phyloP scores from a whole-genome alignment of 2,797 vertebrate genomes.

The Spinibarbus caldwelli region DNA sequence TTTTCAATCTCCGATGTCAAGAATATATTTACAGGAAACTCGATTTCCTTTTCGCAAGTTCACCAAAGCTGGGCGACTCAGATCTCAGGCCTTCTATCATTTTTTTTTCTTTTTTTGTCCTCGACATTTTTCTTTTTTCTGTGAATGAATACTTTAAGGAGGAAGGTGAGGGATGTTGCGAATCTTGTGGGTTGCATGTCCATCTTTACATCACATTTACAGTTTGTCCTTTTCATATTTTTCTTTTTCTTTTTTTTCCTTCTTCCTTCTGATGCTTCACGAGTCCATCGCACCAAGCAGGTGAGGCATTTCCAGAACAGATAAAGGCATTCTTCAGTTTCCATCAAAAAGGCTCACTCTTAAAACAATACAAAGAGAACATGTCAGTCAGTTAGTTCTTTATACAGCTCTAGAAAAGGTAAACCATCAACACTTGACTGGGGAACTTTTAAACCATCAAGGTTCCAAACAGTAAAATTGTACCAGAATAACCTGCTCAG shows the following conservation, averaged over 20 bases:
- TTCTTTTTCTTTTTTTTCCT: constrained; percentile 17
- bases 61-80: constrained; percentile 74
- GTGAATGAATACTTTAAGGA: constrained; percentile 51
- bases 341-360: constrained; percentile 84
- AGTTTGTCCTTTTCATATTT: constrained; percentile 79
- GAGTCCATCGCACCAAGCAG: constrained; percentile 84
- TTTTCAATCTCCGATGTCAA: constrained; percentile 69
- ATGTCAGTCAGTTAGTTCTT: neutral
- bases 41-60: constrained; percentile 77
- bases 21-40: constrained; percentile 97
- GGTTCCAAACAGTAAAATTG: neutral
- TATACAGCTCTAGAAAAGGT: neutral
- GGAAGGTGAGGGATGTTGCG: constrained; percentile 52
- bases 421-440: constrained; percentile 6
- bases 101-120: constrained; percentile 72
- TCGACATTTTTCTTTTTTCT: constrained; percentile 68
- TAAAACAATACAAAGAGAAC: constrained; percentile 43
- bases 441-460: neutral
- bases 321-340: constrained; percentile 76
- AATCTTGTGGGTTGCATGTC: constrained; percentile 92
- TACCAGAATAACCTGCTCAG: neutral
- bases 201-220: constrained; percentile 99
- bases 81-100: constrained; percentile 61
- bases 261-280: constrained; percentile 75
- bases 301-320: constrained; percentile 82